phyloP scores from a whole-genome alignment of 2,113 vertebrate species.

The Cyprinus carpio region DNA sequence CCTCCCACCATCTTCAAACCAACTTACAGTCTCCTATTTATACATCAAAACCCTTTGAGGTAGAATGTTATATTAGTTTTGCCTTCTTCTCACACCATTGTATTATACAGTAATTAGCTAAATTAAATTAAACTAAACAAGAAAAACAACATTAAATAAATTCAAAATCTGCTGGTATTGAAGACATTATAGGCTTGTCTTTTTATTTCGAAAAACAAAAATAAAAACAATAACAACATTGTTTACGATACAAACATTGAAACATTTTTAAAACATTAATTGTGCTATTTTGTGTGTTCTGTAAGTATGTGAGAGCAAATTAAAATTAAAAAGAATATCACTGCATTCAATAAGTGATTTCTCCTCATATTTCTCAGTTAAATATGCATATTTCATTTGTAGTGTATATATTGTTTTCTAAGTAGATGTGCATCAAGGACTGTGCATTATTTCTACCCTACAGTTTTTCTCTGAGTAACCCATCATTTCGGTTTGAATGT shows the following conservation, averaged over 20 bases:
- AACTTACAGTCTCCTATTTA: not conserved
- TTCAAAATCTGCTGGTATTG: not conserved
- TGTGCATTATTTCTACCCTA: not conserved
- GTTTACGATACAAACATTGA: not conserved
- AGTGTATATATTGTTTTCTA: not conserved
- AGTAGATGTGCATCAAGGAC: not conserved
- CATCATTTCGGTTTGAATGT: not conserved
- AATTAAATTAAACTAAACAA: not conserved
- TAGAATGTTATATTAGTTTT: not conserved
- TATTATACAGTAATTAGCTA: not conserved
- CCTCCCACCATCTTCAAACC: not conserved
- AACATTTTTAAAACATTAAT: not conserved
- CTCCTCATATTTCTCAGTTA: not conserved
- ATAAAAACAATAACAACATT: not conserved
- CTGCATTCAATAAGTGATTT: slow-evolving; percentile 15
- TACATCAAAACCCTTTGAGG: not conserved
- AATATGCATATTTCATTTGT: not conserved
- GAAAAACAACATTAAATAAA: not conserved
- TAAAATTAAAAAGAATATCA: not conserved
- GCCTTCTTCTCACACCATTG: not conserved
- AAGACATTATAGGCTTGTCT: not conserved
- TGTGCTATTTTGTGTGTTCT: too few species aligned
- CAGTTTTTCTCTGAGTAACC: not conserved
- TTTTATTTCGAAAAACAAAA: too few species aligned
- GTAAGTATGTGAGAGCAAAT: too few species aligned